Percentiles rank a stretch among this genome's conserved stretches.
phyloP scores from a whole-genome alignment of 2,113 vertebrate species.

The Pomatostomus ruficeps region DNA sequence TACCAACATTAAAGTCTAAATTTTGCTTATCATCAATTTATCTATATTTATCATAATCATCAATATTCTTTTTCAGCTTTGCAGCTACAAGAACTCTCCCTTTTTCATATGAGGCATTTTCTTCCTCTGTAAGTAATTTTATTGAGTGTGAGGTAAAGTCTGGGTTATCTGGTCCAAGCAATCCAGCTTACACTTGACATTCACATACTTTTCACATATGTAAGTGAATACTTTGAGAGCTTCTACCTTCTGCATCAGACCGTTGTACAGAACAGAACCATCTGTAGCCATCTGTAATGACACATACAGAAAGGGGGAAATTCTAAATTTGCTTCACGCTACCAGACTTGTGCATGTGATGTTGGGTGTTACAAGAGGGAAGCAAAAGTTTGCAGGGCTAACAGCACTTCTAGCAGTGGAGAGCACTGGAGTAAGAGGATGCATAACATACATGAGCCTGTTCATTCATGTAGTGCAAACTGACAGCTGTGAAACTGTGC shows the following conservation, averaged over 20 bases:
- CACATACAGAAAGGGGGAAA: background rate
- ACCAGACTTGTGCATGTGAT: background rate
- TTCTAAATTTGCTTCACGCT: background rate
- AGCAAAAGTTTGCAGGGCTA: background rate
- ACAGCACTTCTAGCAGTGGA: background rate
- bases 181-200: background rate
- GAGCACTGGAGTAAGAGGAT: background rate
- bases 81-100: background rate
- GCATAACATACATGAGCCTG: fast-evolving
- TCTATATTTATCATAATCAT: no score
- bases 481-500: background rate
- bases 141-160: background rate
- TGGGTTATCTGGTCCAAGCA: background rate
- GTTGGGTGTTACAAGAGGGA: background rate
- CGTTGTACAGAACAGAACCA: background rate
- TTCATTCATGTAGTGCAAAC: background rate
- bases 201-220: background rate
- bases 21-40: background rate
- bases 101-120: background rate
- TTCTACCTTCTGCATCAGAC: background rate
- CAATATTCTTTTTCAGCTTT: background rate
- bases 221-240: background rate
- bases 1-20: background rate
- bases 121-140: background rate
- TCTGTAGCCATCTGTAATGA: background rate